Percentiles rank a stretch among this genome's conserved stretches.
These are phyloP conservation scores for Saccostrea glomerata DNA, from an alignment of 1,140 invertebrate genomes.

Conservation along the genomic window DNA sequence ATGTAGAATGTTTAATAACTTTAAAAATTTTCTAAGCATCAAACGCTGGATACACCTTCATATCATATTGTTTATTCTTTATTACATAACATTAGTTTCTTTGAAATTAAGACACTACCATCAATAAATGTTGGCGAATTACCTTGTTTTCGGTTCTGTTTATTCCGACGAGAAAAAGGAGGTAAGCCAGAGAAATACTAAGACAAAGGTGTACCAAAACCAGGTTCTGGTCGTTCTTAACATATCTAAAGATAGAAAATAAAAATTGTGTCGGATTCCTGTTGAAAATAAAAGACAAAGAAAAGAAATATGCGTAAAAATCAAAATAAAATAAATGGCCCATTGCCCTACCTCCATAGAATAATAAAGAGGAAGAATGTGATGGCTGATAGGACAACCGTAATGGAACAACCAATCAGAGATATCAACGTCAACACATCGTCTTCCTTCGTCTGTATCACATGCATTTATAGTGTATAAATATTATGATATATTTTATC, in stretches of 20 bases:
- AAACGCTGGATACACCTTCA: no score
- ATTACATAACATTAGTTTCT: no score
- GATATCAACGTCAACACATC: constrained; percentile 12
- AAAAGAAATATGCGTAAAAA: neutral
- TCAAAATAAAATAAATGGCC: neutral
- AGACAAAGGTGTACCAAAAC: constrained; percentile 37
- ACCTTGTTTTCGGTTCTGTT: constrained; percentile 39
- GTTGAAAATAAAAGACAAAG: neutral
- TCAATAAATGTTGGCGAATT: neutral
- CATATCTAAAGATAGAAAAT: neutral
- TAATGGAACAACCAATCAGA: constrained; percentile 43
- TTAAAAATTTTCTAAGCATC: no score
- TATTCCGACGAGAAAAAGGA: constrained; percentile 36
- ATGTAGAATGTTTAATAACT: no score
- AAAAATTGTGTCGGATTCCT: neutral
- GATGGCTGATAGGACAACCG: constrained; percentile 3
- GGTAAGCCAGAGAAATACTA: constrained; percentile 18
- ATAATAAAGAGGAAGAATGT: constrained; percentile 33
- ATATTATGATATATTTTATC: neutral
- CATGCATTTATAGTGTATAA: neutral
- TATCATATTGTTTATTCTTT: no score
- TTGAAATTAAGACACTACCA: no score
- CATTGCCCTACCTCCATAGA: constrained; percentile 38
- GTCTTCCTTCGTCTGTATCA: neutral
- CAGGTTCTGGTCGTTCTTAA: constrained; percentile 36